These are phyloP conservation scores for Muscina levida DNA, from an alignment of 2,888 invertebrate genomes.

Conservation along the genomic window DNA sequence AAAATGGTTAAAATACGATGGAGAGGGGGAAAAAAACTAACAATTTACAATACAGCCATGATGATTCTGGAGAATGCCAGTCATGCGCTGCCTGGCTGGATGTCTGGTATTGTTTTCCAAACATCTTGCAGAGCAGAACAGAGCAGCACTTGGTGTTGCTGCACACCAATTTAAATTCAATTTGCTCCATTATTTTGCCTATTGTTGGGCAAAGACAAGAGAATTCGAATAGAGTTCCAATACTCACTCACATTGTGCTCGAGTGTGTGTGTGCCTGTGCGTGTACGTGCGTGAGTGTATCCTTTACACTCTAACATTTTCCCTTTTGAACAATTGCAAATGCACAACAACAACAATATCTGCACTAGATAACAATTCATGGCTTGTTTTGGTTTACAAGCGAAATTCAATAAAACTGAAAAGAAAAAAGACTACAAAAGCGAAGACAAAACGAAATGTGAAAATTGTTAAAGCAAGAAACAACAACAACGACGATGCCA, in stretches of 20 bases:
- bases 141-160: slow-evolving; percentile 29
- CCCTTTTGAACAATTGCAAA: slow-evolving; percentile 47
- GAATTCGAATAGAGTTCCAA: slow-evolving; percentile 37
- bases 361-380: slow-evolving; percentile 46
- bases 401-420: slow-evolving; percentile 46
- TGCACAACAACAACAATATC: slow-evolving; percentile 51
- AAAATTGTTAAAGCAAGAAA: slow-evolving; percentile 54
- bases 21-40: slow-evolving; percentile 12
- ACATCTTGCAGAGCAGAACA: slow-evolving; percentile 46
- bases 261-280: not conserved
- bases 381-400: slow-evolving; percentile 52
- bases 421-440: slow-evolving; percentile 21
- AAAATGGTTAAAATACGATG: slow-evolving; percentile 3
- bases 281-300: slow-evolving; percentile 39
- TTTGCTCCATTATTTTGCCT: slow-evolving; percentile 76
- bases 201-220: slow-evolving; percentile 70
- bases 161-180: slow-evolving; percentile 77
- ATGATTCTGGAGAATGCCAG: slow-evolving; percentile 33
- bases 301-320: slow-evolving; percentile 47
- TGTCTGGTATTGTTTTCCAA: slow-evolving; percentile 37
- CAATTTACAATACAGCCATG: slow-evolving; percentile 26
- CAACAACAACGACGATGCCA: slow-evolving; percentile 28
- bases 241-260: slow-evolving; percentile 16
- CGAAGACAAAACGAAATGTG: slow-evolving; percentile 36
- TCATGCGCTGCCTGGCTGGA: slow-evolving; percentile 35